phyloP scores from a whole-genome alignment of 2,888 invertebrate species.

The Autographa pulchrina region DNA sequence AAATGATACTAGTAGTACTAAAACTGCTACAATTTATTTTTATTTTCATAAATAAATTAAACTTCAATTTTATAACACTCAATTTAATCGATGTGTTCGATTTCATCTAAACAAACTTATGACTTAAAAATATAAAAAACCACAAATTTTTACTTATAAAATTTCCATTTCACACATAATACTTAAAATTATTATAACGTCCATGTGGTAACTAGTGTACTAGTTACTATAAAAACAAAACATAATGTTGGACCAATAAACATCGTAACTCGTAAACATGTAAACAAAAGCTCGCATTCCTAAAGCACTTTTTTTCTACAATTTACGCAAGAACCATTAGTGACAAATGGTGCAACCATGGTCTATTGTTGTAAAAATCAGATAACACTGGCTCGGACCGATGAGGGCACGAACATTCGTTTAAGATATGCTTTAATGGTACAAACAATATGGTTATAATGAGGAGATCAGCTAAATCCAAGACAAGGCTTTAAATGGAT shows the following conservation, averaged over 20 bases:
- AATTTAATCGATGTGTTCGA: too few species aligned
- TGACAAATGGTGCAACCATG: slow-evolving; percentile 49
- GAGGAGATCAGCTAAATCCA: slow-evolving; percentile 37
- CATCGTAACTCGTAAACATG: slow-evolving; percentile 26
- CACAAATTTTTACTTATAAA: too few species aligned
- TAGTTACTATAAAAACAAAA: slow-evolving; percentile 22
- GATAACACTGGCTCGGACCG: slow-evolving; percentile 50
- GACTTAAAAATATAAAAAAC: too few species aligned
- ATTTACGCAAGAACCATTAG: slow-evolving; percentile 55
- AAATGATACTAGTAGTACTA: too few species aligned
- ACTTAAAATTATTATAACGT: too few species aligned
- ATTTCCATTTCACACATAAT: too few species aligned
- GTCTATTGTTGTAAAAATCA: slow-evolving; percentile 58
- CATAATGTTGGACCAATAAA: slow-evolving; percentile 32
- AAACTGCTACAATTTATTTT: too few species aligned
- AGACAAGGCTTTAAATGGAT: not conserved
- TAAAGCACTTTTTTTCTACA: slow-evolving; percentile 39
- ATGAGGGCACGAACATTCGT: slow-evolving; percentile 54
- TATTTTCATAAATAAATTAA: too few species aligned
- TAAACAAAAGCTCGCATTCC: slow-evolving; percentile 38
- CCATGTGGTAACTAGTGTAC: too few species aligned
- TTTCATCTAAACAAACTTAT: too few species aligned
- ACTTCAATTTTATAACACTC: too few species aligned
- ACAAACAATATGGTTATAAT: slow-evolving; percentile 46
- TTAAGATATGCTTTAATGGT: slow-evolving; percentile 59